Percentiles rank a stretch among this genome's conserved stretches.
phyloP scores from a whole-genome alignment of 2,888 invertebrate species.

The Psylliodes chrysocephalus region DNA sequence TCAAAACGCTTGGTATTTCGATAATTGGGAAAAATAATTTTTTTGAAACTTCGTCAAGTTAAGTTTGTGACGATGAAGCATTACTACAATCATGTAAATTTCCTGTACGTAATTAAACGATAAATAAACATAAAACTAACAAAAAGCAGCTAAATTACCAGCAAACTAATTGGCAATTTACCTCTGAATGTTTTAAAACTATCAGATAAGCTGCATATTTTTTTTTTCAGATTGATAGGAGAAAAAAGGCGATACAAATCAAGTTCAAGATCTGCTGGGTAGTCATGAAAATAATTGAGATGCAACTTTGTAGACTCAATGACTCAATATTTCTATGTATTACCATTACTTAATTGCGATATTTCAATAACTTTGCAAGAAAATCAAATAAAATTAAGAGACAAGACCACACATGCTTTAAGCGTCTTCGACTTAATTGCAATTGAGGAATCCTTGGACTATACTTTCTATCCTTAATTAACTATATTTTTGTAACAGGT shows the following conservation, averaged over 20 bases:
- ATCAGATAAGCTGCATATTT: not conserved
- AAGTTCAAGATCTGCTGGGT: conserved; percentile 15
- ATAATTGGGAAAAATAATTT: too few relatives aligned
- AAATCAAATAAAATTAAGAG: not conserved
- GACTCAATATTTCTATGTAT: conserved; percentile 29
- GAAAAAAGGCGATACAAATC: conserved; percentile 17
- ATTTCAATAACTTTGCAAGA: conserved; percentile 15
- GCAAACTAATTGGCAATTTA: conserved; percentile 12
- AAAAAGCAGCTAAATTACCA: not conserved
- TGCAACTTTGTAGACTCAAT: conserved; percentile 27
- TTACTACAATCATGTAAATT: not conserved
- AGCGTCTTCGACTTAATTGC: not conserved
- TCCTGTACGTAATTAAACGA: conserved; percentile 5
- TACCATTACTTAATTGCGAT: conserved; percentile 30
- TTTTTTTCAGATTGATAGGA: not conserved
- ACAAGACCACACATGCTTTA: not conserved
- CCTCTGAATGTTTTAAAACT: conserved; percentile 5
- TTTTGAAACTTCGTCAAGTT: too few relatives aligned
- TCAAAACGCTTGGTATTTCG: too few relatives aligned
- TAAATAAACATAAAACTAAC: not conserved
- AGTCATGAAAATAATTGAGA: conserved; percentile 26
- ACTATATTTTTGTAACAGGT: too few relatives aligned
- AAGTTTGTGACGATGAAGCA: too few relatives aligned
- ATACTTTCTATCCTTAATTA: too few relatives aligned
- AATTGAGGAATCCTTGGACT: not conserved